Conservation (phyloP, 2,888 invertebrate genomes). For the Cantharis rustica region DNA sequence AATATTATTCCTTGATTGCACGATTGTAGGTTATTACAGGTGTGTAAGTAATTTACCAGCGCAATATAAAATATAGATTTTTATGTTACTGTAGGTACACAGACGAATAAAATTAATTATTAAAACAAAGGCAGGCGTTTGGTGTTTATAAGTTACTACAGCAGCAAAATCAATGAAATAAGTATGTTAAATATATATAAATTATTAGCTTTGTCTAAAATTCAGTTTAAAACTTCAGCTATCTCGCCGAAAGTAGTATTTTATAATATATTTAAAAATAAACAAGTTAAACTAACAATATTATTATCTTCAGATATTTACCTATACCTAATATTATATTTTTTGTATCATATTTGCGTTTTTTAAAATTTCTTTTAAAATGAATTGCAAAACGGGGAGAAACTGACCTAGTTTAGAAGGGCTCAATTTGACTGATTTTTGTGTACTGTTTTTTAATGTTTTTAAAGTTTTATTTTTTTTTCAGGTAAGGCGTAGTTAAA, state of each 20-base stretch:
- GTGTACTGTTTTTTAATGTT: not conserved
- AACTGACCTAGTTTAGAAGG: not conserved
- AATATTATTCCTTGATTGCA: not conserved
- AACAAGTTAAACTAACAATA: too few relatives aligned
- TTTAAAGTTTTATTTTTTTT: not conserved
- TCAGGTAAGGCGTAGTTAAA: not conserved
- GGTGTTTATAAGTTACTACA: not conserved
- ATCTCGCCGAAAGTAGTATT: too few relatives aligned
- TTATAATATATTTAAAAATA: too few relatives aligned
- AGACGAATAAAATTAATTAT: not conserved
- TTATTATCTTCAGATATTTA: too few relatives aligned
- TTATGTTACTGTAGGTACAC: not conserved
- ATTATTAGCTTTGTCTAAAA: not conserved
- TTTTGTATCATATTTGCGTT: not conserved
- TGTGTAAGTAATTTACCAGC: not conserved
- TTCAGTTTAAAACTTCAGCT: not conserved
- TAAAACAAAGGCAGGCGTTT: not conserved
- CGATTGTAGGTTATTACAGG: not conserved
- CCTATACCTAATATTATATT: too few relatives aligned
- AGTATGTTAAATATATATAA: not conserved
- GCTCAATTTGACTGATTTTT: not conserved
- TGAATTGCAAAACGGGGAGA: not conserved
- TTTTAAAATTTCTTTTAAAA: not conserved
- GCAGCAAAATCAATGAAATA: not conserved
- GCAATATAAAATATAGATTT: not conserved